Conservation (phyloP, 2,888 invertebrate genomes). For the Bombylius discolor region DNA sequence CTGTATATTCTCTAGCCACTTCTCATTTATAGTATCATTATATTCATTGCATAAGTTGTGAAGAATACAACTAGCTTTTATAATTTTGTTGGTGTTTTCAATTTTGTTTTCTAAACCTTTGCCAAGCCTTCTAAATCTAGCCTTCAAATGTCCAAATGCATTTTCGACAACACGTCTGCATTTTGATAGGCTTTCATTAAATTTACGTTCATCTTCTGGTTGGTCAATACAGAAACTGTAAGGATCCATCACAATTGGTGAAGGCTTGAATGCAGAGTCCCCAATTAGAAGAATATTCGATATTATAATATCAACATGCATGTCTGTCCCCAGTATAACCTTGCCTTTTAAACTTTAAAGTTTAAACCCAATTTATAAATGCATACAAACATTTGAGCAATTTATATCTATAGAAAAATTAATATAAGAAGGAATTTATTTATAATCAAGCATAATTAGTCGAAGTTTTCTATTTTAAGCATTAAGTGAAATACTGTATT, state of each 20-base stretch:
- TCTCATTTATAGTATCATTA: not conserved
- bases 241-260: not conserved
- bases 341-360: no score
- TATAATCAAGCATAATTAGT: no score
- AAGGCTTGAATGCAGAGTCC: not conserved
- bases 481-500: no score
- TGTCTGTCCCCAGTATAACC: no score
- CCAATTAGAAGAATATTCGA: not conserved
- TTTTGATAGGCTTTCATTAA: no score
- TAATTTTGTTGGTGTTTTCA: not conserved
- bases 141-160: constrained; percentile 1
- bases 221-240: not conserved
- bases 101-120: not conserved
- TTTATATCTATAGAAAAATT: no score
- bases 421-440: no score
- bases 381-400: no score
- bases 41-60: not conserved
- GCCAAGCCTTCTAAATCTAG: not conserved
- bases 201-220: not conserved
- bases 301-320: no score
- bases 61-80: not conserved
- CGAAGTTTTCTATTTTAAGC: no score
- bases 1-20: not conserved
- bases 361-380: no score
- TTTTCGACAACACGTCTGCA: not conserved